Evolutionary conservation across 2,888 invertebrate species (phyloP), one percentile per base, ranked within the genome.

Genomic region (Agrotis segetum): DNA sequence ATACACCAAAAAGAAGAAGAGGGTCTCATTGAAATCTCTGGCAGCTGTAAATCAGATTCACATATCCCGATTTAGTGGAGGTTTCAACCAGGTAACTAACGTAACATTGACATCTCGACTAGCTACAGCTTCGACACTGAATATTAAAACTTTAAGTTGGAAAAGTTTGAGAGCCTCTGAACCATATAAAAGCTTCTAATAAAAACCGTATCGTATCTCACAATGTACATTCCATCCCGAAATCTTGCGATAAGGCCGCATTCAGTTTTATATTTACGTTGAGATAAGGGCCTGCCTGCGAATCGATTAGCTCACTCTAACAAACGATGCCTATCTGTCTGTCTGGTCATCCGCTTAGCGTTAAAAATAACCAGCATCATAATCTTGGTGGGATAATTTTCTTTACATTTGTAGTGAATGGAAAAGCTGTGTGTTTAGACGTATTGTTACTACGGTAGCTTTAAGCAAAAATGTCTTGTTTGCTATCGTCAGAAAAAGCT

Each of bases 191-290:
- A 63, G 55, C 50, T 66, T 75, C 34, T 56, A 34, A 58, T 46
- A 69, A 63, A 74, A 84, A 69, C 65, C 77, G 71, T 88, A 84
- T 79, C 70, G 82, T 59, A 52, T 71, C 56, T n/a, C 14, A 79
- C 87, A 88, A 83, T 79, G 90, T 59, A 70, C 80, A 87, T 88
- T 80, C 77, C 83, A 72, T 77, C 79, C 88, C 87, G 84, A 88
- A 88, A 84, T 83, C 88, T 86, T 75, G 64, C 85, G 92, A 93
- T 93, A 93, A 91, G 88, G 74, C 79, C 80, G 88, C 91, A 88
- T 91, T 92, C 90, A 90, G 89, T 92, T 92, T 92, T 92, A 93
- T 93, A 92, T 84, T 85, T 83, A 87, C 88, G 82, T 83, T 77
- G 84, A 88, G 91, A 92, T 91, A 92, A 89, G 87, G 67, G 74